These are phyloP conservation scores for Agonopterix arenella DNA, from an alignment of 2,888 invertebrate genomes.

Conservation along the genomic window DNA sequence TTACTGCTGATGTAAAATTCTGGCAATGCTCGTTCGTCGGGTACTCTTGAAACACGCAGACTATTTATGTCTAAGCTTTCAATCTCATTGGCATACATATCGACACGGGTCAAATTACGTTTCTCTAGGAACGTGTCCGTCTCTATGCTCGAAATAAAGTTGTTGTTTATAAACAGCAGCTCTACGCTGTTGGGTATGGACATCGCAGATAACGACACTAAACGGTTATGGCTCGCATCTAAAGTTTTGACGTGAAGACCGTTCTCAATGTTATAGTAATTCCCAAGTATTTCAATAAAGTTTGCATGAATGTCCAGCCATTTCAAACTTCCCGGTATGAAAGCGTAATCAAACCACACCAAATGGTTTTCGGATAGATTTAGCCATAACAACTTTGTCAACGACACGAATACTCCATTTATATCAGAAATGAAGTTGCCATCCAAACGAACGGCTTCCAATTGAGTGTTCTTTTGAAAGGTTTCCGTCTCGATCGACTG, in stretches of 20 bases:
- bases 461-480: constrained; percentile 88
- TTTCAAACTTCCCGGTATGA: constrained; percentile 90
- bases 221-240: constrained; percentile 93
- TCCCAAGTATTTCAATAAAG: constrained; percentile 90
- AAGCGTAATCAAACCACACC: constrained; percentile 95
- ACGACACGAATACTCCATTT: constrained; percentile 91
- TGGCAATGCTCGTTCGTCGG: constrained; percentile 83
- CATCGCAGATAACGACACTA: constrained; percentile 85
- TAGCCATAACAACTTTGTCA: constrained; percentile 89
- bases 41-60: constrained; percentile 83
- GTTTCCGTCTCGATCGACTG: constrained; percentile 90
- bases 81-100: constrained; percentile 92
- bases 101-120: constrained; percentile 88
- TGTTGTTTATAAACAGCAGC: constrained; percentile 91
- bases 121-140: constrained; percentile 92
- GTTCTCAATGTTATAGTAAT: constrained; percentile 91
- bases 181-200: constrained; percentile 93
- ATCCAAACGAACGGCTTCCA: constrained; percentile 92
- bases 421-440: constrained; percentile 92
- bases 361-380: constrained; percentile 94
- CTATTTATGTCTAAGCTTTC: constrained; percentile 89
- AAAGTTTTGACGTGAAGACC: constrained; percentile 88
- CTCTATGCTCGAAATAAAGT: constrained; percentile 87
- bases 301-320: constrained; percentile 95
- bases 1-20: constrained; percentile 95